Base-by-base conservation (phyloP, 2,888 invertebrate genomes). In the Thalpophila matura region DNA sequence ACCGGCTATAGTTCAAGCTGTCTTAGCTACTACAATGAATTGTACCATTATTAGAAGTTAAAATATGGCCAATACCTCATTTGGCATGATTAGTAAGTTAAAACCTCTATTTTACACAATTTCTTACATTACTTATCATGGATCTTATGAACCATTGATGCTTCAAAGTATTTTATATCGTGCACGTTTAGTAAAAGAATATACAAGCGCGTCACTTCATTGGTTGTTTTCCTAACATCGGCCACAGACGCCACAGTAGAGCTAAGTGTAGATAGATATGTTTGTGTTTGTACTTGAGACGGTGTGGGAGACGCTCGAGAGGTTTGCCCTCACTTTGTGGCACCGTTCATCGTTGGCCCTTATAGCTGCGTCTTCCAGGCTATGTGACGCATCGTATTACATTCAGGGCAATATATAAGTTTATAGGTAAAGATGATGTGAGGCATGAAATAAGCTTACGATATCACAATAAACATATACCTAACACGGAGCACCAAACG, bases 231-330 rank as follows among this genome's bases (percentile, higher is more conserved):
- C 37, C 12, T 49, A 70, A 57, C 55, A n/a, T 20, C 38, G 18
- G 69, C 33, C 54, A 56, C 45, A 50, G 62, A 33, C 14, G 69
- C 33, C 54, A 56, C 45, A 50, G 62, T 59, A 12, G 59, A 53
- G 18, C 37, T 40, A 38, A 66, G 37, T 63, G 61, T 54, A n/a
- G n/a, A n/a, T n/a, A n/a, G n/a, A n/a, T n/a, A 12, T 71, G 43
- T 78, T 74, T 78, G 62, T 79, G 79, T 68, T 67, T 72, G 78
- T 61, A 47, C 59, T 58, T 57, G 29, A 62, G 71, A 50, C 53
- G 31, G 70, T 66, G 65, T 72, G 75, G 71, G 78, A 65, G 65
- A 64, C 20, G 55, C 50, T 62, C 49, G 46, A 78, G 68, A 56
- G 59, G 51, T 57, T 59, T 56, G 53, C 59, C 37, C 33, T 26